Conservation (phyloP, 2,113 vertebrate species). For the Oophaga pumilio region DNA sequence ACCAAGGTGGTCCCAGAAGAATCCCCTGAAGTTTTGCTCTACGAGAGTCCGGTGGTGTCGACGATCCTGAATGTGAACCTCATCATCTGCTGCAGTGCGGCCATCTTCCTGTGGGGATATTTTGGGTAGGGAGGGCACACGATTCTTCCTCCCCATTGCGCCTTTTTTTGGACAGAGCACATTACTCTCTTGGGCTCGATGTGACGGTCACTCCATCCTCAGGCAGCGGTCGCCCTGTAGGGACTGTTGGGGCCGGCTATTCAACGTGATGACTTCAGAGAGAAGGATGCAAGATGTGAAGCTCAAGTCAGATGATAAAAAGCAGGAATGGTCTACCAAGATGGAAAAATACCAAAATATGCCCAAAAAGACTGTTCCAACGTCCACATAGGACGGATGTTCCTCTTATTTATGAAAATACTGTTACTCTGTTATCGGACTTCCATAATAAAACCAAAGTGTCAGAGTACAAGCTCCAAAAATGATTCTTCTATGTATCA, state of each 20-base stretch:
- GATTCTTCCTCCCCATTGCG: too few relatives aligned
- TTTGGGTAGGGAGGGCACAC: slow-evolving; percentile 75
- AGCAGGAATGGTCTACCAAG: not conserved
- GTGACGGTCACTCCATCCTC: not conserved
- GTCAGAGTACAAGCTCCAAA: not conserved
- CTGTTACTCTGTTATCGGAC: not conserved
- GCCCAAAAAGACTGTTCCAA: not conserved
- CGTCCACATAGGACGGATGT: not conserved
- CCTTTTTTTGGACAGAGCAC: not conserved
- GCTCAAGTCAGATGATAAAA: not conserved
- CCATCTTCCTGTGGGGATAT: slow-evolving; percentile 86
- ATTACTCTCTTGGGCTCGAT: not conserved
- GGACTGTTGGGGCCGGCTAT: too few relatives aligned
- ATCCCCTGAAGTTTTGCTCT: slow-evolving; percentile 59
- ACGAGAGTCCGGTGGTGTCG: slow-evolving; percentile 75
- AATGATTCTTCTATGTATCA: not conserved
- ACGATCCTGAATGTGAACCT: slow-evolving; percentile 81
- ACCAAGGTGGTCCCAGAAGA: not conserved
- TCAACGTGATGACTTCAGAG: not conserved
- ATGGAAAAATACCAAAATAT: not conserved
- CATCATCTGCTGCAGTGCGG: slow-evolving; percentile 76
- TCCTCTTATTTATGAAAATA: not conserved
- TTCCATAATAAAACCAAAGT: not conserved
- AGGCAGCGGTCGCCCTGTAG: not conserved
- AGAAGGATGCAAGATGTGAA: not conserved